Evolutionary conservation across 2,797 vertebrate genomes (phyloP).

Genomic region (Ptychobarbus kaznakovi): DNA sequence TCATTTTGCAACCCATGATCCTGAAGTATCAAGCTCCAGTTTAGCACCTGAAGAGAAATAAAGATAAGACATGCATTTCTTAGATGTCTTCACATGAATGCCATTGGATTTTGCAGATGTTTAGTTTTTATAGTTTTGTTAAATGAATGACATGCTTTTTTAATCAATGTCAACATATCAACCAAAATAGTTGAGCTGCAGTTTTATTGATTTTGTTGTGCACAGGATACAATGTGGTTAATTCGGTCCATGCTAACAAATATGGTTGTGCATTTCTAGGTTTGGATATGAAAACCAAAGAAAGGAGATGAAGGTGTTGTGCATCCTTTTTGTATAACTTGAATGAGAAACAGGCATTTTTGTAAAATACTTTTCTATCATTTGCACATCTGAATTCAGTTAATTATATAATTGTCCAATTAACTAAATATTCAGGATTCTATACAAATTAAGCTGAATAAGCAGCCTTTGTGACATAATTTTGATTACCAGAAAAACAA

Average conservation of each 20-base stretch:
- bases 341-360: constrained; percentile 18
- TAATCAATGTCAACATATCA: constrained; percentile 25
- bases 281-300: neutral
- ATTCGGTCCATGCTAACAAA: constrained; percentile 58
- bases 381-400: neutral
- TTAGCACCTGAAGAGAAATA: constrained; percentile 79
- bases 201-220: constrained; percentile 48
- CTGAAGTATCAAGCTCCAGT: constrained; percentile 76
- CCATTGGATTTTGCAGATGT: constrained; percentile 62
- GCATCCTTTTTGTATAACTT: constrained; percentile 11
- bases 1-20: constrained; percentile 84
- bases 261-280: constrained; percentile 50
- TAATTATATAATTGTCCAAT: neutral
- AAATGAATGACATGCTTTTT: constrained; percentile 50
- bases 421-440: neutral
- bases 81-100: constrained; percentile 54
- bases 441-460: neutral
- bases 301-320: neutral
- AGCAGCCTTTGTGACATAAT: neutral
- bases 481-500: neutral
- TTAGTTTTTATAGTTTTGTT: constrained; percentile 49
- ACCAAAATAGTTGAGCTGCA: constrained; percentile 7
- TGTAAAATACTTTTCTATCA: neutral
- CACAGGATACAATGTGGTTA: constrained; percentile 46
- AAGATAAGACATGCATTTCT: constrained; percentile 71